Conservation (phyloP, 2,888 invertebrate species). For the Cheilosia soror region DNA sequence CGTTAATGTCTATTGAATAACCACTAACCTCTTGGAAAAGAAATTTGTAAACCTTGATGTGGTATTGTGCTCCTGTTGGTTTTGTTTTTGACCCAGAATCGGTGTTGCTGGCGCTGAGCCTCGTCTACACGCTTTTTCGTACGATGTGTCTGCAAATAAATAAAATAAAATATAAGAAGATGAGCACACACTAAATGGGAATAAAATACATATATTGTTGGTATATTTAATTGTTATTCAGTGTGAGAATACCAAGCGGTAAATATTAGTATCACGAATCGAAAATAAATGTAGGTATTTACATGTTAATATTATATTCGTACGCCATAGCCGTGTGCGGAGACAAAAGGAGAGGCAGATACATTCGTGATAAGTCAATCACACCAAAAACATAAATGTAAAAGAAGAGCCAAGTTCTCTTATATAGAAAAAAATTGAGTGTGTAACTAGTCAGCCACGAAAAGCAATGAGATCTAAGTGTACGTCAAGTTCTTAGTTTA, state of each 20-base stretch:
- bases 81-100: conserved; percentile 87
- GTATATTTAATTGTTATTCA: conserved; percentile 38
- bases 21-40: conserved; percentile 84
- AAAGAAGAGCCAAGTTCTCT: too few species aligned
- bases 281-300: background rate
- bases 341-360: background rate
- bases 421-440: too few species aligned
- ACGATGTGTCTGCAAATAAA: conserved; percentile 91
- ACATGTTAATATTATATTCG: too few species aligned
- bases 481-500: too few species aligned
- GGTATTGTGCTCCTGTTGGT: conserved; percentile 86
- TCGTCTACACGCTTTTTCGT: conserved; percentile 94
- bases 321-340: background rate
- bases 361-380: conserved; percentile 29
- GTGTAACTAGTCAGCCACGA: too few species aligned
- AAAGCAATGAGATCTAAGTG: too few species aligned
- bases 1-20: background rate
- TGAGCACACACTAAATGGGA: background rate
- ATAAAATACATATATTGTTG: conserved; percentile 8
- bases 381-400: too few species aligned
- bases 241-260: conserved; percentile 23
- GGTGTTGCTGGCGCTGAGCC: conserved; percentile 94
- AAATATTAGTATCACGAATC: conserved; percentile 16
- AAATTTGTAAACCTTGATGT: conserved; percentile 92
- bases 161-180: conserved; percentile 21